Evolutionary conservation across 2,113 vertebrate genomes (phyloP).

Genomic region (Gracilinanus agilis): DNA sequence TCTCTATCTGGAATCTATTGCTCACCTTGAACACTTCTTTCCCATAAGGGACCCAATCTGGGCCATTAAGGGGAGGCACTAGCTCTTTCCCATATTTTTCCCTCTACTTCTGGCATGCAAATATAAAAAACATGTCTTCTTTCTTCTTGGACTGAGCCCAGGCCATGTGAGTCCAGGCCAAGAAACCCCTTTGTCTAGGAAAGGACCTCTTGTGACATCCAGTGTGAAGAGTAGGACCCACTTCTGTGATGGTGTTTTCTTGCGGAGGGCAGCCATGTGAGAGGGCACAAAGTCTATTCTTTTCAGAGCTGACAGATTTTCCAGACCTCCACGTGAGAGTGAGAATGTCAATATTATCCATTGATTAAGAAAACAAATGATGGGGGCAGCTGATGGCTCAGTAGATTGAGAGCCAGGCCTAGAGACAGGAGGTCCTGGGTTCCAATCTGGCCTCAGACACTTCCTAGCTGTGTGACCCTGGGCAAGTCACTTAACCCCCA

Average conservation of each 20-base stretch:
- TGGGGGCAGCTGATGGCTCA: too few species aligned
- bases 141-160: background rate
- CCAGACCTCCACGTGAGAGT: background rate
- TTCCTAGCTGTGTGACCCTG: too few species aligned
- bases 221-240: background rate
- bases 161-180: background rate
- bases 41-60: background rate
- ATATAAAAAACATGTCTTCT: background rate
- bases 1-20: background rate
- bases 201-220: background rate
- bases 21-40: too few species aligned
- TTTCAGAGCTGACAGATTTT: background rate
- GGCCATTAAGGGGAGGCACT: background rate
- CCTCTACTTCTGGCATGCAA: background rate
- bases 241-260: background rate
- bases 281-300: background rate
- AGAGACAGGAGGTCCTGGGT: too few species aligned
- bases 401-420: too few species aligned
- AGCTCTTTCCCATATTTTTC: background rate
- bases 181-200: background rate
- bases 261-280: background rate
- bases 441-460: too few species aligned
- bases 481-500: too few species aligned
- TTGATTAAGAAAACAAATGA: background rate
- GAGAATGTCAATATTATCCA: background rate